Base-by-base conservation (phyloP, 1,140 invertebrate species). In the Pachyrhynchus sulphureomaculatus region DNA sequence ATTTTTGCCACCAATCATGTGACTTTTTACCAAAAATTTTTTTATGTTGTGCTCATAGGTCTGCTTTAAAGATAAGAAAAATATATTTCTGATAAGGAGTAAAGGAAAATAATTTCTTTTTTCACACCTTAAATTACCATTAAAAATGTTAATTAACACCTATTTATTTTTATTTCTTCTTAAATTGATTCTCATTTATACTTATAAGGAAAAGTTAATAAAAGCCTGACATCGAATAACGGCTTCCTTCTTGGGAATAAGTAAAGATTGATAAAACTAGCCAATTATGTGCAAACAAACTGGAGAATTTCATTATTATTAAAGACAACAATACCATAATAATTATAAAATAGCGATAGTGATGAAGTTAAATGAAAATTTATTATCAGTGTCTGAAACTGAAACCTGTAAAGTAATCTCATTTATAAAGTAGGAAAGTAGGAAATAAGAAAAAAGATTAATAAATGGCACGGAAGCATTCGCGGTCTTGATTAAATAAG, bases 131-230 rank as follows among this genome's bases (percentile, higher is more conserved):
- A n/a, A n/a, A n/a, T n/a, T n/a, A n/a, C n/a, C n/a, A n/a, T n/a
- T 37, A 23, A 39, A 53, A n/a, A 39, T 39, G 23, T 17, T n/a
- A 52, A 52, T 34, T 53, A 53, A 53, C 12, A 37, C 33, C 21
- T 26, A 6, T 15, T 39, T 10, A 29, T 21, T 42, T 4, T 42
- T 23, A 20, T 12, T 18, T 42, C 29, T 24, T 24, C 17, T 37
- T 32, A 52, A 32, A 15, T 12, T 52, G 37, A 52, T 52, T 36
- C 49, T 52, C 36, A 52, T 36, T 52, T 52, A 52, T 52, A 36
- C 32, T 20, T 21, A 3, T 9, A n/a, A 37, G 34, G 10, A 4
- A 37, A 3, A 37, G 10, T 5, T n/a, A 37, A 8, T 37, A 8
- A 37, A 37, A 37, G 10, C 34, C 3, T 13, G 10, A 13, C 10